Conservation (phyloP, 2,113 vertebrate genomes). For the Zeus faber region DNA sequence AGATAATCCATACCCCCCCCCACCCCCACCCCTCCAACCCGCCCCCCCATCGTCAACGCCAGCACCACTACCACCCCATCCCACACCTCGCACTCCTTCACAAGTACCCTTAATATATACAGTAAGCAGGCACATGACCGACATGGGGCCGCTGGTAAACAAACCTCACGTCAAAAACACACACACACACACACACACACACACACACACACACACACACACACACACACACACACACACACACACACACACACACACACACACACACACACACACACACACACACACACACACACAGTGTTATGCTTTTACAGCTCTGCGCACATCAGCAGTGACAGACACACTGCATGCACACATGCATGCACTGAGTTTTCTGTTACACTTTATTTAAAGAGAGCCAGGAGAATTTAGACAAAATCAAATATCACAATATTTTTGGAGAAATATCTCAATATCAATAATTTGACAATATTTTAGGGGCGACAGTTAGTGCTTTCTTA, state of each 20-base stretch:
- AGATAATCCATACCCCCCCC: constrained; percentile 23
- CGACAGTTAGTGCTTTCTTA: no score
- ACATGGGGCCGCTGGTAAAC: constrained; percentile 8
- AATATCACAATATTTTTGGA: no score
- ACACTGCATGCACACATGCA: no score
- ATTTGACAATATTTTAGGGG: no score
- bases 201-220: constrained; percentile 7
- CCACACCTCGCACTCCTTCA: constrained; percentile 1
- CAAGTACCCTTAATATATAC: not conserved
- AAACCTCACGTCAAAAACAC: constrained; percentile 6
- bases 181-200: not conserved
- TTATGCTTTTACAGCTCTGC: no score
- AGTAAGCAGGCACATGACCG: constrained; percentile 1
- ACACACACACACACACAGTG: constrained; percentile 43
- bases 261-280: constrained; percentile 40
- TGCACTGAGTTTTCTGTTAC: no score
- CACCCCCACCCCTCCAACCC: not conserved
- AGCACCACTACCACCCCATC: not conserved
- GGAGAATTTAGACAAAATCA: no score
- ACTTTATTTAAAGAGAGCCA: no score
- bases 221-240: constrained; percentile 18
- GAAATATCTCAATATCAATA: no score
- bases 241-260: constrained; percentile 26
- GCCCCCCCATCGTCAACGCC: no score
- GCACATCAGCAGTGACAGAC: no score